A percentile compares a stretch with the other conserved stretches of the same genome.
Conservation (phyloP, 2,888 invertebrate species). For the Oligia latruncula region DNA sequence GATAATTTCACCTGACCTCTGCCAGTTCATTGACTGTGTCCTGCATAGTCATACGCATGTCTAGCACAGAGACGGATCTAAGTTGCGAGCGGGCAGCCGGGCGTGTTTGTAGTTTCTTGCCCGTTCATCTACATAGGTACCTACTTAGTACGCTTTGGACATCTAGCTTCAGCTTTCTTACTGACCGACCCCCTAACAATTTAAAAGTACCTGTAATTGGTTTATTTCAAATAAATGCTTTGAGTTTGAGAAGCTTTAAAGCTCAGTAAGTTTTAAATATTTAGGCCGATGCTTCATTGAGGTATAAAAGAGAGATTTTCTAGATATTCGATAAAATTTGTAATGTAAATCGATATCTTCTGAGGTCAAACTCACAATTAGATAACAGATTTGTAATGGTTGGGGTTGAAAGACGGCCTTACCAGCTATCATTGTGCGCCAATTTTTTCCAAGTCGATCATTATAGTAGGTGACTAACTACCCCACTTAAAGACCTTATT, state of each 20-base stretch:
- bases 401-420: not conserved
- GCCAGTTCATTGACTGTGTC: conserved; percentile 89
- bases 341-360: conserved; percentile 14
- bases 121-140: no score
- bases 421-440: not conserved
- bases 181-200: no score
- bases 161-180: no score
- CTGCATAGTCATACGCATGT: conserved; percentile 88
- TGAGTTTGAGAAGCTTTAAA: not conserved
- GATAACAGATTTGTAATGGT: not conserved
- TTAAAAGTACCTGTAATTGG: no score
- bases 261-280: not conserved
- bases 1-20: conserved; percentile 90
- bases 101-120: no score
- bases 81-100: conserved; percentile 51
- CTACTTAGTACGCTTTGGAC: no score
- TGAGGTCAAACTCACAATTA: no score
- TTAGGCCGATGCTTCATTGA: not conserved
- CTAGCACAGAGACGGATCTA: conserved; percentile 74
- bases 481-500: not conserved
- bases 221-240: no score
- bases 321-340: not conserved
- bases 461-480: not conserved
- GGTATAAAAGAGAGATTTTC: not conserved
- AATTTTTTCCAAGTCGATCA: not conserved